Evolutionary conservation across 2,113 vertebrate species (phyloP).

Genomic region (Gambusia affinis): DNA sequence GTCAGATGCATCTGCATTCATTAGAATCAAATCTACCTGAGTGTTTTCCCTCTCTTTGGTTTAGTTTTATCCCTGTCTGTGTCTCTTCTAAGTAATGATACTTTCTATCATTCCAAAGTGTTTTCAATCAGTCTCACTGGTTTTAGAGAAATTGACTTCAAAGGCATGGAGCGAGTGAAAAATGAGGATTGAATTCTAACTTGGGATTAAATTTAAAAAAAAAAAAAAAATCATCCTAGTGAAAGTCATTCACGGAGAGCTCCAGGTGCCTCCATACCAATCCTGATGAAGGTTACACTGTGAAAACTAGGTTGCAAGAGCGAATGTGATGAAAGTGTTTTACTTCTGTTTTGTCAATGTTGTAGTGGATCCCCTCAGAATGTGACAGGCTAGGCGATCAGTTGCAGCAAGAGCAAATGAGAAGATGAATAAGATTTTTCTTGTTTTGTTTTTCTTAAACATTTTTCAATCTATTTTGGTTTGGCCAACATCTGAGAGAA

Average conservation of each 20-base stretch:
- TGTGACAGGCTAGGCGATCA: too few species aligned
- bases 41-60: constrained; percentile 26
- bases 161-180: constrained; percentile 49
- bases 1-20: constrained; percentile 64
- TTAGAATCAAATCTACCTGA: constrained; percentile 53
- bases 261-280: constrained; percentile 13
- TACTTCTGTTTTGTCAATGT: neutral
- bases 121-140: constrained; percentile 62
- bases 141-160: constrained; percentile 61
- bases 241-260: constrained; percentile 27
- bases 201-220: constrained; percentile 44
- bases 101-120: constrained; percentile 58
- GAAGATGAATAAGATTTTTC: neutral
- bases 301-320: constrained; percentile 22
- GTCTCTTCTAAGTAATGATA: constrained; percentile 56
- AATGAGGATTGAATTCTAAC: constrained; percentile 62
- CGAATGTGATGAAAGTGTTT: constrained; percentile 20
- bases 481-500: neutral
- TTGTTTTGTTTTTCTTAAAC: neutral
- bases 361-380: neutral
- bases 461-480: neutral
- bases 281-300: constrained; percentile 13
- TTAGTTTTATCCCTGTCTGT: constrained; percentile 37
- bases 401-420: neutral
- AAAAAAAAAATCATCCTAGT: constrained; percentile 33